Conservation (phyloP, 2,888 invertebrate genomes). For the Andrena praecox region DNA sequence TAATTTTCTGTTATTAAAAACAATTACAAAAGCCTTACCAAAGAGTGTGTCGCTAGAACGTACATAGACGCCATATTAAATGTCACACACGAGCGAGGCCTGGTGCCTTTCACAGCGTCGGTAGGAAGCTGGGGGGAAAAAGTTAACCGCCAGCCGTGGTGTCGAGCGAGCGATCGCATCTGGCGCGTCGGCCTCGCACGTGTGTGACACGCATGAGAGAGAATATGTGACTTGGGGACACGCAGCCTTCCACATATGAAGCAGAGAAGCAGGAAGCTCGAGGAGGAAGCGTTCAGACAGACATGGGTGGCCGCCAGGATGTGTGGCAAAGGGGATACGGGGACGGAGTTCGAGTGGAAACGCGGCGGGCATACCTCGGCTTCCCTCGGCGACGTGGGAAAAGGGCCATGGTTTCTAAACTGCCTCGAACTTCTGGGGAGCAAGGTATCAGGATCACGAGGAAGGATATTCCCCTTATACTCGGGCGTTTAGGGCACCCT, state of each 20-base stretch:
- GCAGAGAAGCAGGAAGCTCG: conserved; percentile 79
- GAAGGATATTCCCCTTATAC: conserved; percentile 30
- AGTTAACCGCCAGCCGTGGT: no score
- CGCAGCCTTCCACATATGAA: conserved; percentile 82
- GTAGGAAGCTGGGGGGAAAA: not conserved
- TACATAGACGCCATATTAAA: no score
- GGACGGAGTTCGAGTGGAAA: conserved; percentile 46
- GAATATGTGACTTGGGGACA: conserved; percentile 79
- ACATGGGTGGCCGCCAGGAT: conserved; percentile 29
- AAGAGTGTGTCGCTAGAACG: no score
- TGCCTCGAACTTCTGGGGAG: conserved; percentile 77
- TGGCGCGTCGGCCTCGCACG: conserved; percentile 42
- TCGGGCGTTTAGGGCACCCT: conserved; percentile 13
- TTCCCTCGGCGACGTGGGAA: conserved; percentile 42
- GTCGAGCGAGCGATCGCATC: not conserved
- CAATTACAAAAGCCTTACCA: not conserved
- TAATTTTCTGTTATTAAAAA: not conserved
- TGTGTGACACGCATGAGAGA: conserved; percentile 65
- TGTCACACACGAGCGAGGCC: no score
- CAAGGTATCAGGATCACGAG: conserved; percentile 73
- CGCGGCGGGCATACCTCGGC: not conserved
- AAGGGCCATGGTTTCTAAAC: conserved; percentile 78
- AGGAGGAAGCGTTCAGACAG: conserved; percentile 72
- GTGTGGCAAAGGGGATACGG: conserved; percentile 55
- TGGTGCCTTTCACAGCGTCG: no score